phyloP scores from a whole-genome alignment of 2,888 invertebrate species.

The Hydropsyche betteni region DNA sequence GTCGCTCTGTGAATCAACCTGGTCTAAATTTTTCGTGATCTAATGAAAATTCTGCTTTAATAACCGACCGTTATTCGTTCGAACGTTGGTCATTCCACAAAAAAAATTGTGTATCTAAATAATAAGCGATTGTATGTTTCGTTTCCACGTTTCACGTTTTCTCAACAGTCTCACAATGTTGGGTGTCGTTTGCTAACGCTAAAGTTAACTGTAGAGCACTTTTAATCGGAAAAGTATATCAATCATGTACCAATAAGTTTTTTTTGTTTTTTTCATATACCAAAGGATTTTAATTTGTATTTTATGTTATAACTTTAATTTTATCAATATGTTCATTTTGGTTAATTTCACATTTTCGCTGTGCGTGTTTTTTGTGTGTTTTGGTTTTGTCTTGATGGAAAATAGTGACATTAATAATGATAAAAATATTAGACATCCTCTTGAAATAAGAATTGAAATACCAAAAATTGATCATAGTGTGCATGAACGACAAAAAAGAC shows the following conservation, averaged over 20 bases:
- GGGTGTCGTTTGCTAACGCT: not conserved
- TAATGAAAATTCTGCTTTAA: too few species aligned
- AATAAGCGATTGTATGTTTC: constrained; percentile 27
- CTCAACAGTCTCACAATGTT: constrained; percentile 26
- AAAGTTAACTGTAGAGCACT: too few species aligned
- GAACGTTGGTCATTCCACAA: constrained; percentile 41
- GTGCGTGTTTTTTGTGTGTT: not conserved
- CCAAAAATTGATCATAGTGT: not conserved
- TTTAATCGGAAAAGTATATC: too few species aligned
- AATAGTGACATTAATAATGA: not conserved
- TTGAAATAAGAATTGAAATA: not conserved
- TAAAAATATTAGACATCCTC: not conserved
- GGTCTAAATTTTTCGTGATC: too few species aligned
- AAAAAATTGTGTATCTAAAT: constrained; percentile 48
- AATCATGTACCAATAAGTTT: too few species aligned
- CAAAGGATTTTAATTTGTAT: too few species aligned
- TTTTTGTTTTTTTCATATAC: too few species aligned
- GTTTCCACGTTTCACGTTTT: constrained; percentile 1
- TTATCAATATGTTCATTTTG: not conserved
- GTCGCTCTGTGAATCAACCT: too few species aligned
- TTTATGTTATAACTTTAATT: too few species aligned
- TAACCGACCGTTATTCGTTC: constrained; percentile 41
- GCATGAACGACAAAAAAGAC: constrained; percentile 28
- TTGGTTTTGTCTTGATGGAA: not conserved
- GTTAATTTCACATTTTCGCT: not conserved